phyloP scores from a whole-genome alignment of 2,113 vertebrate genomes.

The Oryzias celebensis region DNA sequence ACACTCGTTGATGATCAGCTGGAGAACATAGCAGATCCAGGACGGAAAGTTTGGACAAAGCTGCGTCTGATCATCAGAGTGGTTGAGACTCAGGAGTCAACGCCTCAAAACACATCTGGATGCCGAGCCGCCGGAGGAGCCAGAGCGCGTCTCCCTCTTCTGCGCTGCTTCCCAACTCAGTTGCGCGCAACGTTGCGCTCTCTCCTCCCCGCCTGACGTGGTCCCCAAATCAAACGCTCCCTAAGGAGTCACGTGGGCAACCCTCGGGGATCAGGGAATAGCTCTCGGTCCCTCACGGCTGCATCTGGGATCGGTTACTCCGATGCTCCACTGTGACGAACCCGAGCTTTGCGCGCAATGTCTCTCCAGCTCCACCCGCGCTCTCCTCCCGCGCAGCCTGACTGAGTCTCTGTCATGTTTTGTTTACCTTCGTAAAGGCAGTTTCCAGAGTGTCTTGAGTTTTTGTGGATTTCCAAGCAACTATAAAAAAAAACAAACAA shows the following conservation, averaged over 20 bases:
- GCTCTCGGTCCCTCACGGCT: constrained; percentile 35
- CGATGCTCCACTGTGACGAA: constrained; percentile 31
- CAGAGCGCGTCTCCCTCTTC: constrained; percentile 3
- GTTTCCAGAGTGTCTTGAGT: too few relatives aligned
- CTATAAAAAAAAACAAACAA: too few relatives aligned
- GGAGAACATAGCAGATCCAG: constrained; percentile 26
- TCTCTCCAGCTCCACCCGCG: constrained; percentile 11
- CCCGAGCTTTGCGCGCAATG: constrained; percentile 24
- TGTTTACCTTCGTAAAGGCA: background rate
- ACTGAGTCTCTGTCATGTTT: constrained; percentile 47
- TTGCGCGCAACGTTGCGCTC: constrained; percentile 52
- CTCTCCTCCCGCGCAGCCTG: constrained; percentile 19
- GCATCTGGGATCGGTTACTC: constrained; percentile 64
- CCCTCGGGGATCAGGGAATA: constrained; percentile 58
- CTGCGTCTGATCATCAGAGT: constrained; percentile 4
- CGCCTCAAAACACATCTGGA: constrained; percentile 46
- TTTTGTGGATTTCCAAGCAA: background rate
- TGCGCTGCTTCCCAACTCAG: constrained; percentile 45
- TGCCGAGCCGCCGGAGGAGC: constrained; percentile 24
- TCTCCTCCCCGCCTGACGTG: constrained; percentile 10
- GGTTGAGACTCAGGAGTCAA: constrained; percentile 5
- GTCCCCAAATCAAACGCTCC: constrained; percentile 53
- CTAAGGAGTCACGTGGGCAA: constrained; percentile 63
- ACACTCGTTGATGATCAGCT: constrained; percentile 36
- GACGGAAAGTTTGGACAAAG: constrained; percentile 60